Evolutionary conservation across 2,797 vertebrate genomes (phyloP).

Genomic region (Sebastes oblongus): DNA sequence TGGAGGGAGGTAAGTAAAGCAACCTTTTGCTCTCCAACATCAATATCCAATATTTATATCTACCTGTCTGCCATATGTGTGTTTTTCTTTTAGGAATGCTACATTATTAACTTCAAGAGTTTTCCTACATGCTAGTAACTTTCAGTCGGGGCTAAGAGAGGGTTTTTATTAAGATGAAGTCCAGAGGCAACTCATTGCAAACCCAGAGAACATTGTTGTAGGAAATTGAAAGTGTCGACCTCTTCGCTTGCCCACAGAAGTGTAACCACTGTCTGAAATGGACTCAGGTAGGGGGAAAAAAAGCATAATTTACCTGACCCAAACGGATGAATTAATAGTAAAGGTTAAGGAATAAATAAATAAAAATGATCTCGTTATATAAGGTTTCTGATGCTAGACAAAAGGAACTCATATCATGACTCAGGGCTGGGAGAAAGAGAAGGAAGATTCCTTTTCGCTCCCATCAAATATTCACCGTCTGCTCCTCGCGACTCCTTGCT

Average conservation of each 20-base stretch:
- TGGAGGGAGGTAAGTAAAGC: slow-evolving; percentile 94
- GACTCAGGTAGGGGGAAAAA: background rate
- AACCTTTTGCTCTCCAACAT: background rate
- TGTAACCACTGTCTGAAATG: slow-evolving; percentile 5
- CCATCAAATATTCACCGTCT: slow-evolving; percentile 42
- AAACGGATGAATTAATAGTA: slow-evolving; percentile 8
- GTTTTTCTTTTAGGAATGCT: background rate
- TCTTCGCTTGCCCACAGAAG: slow-evolving; percentile 13
- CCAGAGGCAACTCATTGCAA: slow-evolving; percentile 5
- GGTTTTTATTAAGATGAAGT: slow-evolving; percentile 16
- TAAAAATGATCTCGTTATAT: slow-evolving; percentile 13
- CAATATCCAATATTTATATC: background rate
- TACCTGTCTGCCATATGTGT: background rate
- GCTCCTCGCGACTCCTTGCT: slow-evolving; percentile 7
- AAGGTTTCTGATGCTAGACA: background rate
- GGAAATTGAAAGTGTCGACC: slow-evolving; percentile 36
- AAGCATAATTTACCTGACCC: background rate
- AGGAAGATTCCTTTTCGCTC: background rate
- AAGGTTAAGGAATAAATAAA: slow-evolving; percentile 28
- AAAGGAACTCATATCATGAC: slow-evolving; percentile 8
- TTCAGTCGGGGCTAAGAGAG: background rate
- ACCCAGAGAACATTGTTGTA: slow-evolving; percentile 13
- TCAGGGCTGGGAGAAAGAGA: background rate
- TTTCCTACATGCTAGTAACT: background rate
- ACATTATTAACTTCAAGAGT: background rate